Evolutionary conservation across 2,888 invertebrate species (phyloP).

Genomic region (Diplolepis rosae): DNA sequence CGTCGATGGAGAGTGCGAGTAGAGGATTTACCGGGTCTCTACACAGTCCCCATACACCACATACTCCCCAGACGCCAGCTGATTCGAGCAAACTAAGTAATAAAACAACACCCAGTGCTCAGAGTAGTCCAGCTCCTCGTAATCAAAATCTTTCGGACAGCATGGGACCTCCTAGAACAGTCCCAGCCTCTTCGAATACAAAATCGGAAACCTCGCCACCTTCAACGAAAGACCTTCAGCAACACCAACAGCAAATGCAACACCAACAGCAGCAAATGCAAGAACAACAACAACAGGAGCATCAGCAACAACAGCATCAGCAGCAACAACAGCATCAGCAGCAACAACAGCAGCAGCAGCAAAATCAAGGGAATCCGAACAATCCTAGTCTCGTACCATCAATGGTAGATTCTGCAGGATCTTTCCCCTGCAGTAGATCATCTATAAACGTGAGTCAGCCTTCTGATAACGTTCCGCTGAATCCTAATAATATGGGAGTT

Average conservation of each 20-base stretch:
- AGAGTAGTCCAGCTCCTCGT: conserved; percentile 70
- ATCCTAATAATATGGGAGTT: conserved; percentile 78
- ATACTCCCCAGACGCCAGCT: conserved; percentile 70
- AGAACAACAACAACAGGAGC: no score
- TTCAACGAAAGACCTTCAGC: conserved; percentile 63
- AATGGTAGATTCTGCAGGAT: conserved; percentile 58
- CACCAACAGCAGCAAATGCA: no score
- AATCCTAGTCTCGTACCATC: conserved; percentile 57
- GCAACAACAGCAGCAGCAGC: conserved; percentile 65
- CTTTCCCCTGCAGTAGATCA: conserved; percentile 67
- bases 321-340: conserved; percentile 59
- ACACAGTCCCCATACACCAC: conserved; percentile 72
- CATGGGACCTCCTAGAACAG: conserved; percentile 70
- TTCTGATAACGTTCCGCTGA: conserved; percentile 80
- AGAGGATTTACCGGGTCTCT: conserved; percentile 69
- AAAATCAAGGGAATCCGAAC: conserved; percentile 55
- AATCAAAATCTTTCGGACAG: conserved; percentile 67
- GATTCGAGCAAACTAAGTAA: conserved; percentile 63
- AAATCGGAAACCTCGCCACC: conserved; percentile 70
- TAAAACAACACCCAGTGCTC: conserved; percentile 69
- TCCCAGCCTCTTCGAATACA: conserved; percentile 71
- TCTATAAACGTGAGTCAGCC: conserved; percentile 67
- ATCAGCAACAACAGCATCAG: conserved; percentile 54
- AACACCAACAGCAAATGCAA: conserved; percentile 57
- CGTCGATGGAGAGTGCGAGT: conserved; percentile 69